These are phyloP conservation scores for Oryctolagus cuniculus DNA, from an alignment of 2,113 vertebrate genomes.

Conservation along the genomic window DNA sequence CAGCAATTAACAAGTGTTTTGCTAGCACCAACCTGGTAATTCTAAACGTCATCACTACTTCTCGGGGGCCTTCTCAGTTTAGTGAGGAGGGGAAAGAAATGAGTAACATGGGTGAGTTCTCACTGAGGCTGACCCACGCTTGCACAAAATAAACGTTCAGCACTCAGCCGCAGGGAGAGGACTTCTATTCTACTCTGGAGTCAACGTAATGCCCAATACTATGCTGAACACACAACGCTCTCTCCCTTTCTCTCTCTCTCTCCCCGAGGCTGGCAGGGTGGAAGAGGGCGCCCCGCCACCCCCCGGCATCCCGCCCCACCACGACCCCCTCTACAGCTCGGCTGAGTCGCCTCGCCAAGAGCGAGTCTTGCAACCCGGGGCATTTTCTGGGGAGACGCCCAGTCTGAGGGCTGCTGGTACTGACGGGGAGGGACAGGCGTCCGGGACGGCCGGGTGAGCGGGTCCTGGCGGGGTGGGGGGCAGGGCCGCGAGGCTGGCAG, in stretches of 20 bases:
- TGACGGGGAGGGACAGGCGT: background rate
- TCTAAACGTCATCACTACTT: too few species aligned
- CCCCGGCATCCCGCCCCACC: background rate
- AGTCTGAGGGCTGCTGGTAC: background rate
- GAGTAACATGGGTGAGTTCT: too few species aligned
- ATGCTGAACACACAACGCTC: background rate
- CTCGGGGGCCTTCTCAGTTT: too few species aligned
- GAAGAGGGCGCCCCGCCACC: background rate
- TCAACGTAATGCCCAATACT: background rate
- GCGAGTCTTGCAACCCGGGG: background rate
- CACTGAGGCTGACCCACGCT: background rate
- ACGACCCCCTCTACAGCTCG: background rate
- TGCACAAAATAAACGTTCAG: background rate
- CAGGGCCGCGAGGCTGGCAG: too few species aligned
- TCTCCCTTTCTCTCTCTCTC: too few species aligned
- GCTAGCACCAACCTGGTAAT: too few species aligned
- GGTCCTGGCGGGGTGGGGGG: too few species aligned
- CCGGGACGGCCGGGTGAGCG: too few species aligned
- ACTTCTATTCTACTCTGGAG: too few species aligned
- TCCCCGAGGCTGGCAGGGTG: background rate
- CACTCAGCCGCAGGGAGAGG: background rate
- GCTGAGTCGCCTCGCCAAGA: background rate
- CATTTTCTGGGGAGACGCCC: conserved; percentile 10
- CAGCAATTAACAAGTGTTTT: too few species aligned
- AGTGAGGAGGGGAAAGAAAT: too few species aligned